Evolutionary conservation across 2,888 invertebrate genomes (phyloP), one percentile per base, ranked within the genome.

Genomic region (Timema podura): DNA sequence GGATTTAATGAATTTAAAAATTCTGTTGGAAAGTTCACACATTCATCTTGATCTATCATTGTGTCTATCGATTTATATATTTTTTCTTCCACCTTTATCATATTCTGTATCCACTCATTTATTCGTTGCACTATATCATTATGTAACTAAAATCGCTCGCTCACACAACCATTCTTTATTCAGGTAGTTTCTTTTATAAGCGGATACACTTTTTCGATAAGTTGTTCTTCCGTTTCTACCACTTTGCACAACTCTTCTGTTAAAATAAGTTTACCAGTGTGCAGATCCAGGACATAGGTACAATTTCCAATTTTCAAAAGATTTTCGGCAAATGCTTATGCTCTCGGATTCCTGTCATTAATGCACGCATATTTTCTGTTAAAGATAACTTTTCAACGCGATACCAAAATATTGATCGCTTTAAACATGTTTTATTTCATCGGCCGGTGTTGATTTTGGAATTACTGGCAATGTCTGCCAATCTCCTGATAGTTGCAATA

Each of bases 381-480:
- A 30, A 64, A 64, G 65, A 64, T 64, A 64, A 64, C 65, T 6
- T 64, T 64, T 64, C 65, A 64, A 64, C 45, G 46, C 65, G 65
- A 64, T 64, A 2, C 5, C 65, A 64, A 5, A 64, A 64, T n/a
- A 44, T 64, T 64, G 45, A 64, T 64, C 45, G 7, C 46, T 64
- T 64, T 64, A 46, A 64, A 30, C 65, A 64, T 64, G 65, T 46
- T 64, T 64, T 64, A 64, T 64, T 64, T 30, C 65, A 44, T 64
- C 65, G 5, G 65, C 65, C 65, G 65, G 65, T 64, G 46, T 64
- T 64, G 65, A 64, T 44, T 64, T 64, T 64, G 44, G 65, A 64
- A 64, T 2, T 64, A 64, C 65, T 6, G 2, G 65, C 65, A 30
- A 8, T 64, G 7, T 64, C 65, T 30, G 5, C 65, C 65, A 44